Conservation (phyloP, 1,140 invertebrate species). For the Monomorium pharaonis region DNA sequence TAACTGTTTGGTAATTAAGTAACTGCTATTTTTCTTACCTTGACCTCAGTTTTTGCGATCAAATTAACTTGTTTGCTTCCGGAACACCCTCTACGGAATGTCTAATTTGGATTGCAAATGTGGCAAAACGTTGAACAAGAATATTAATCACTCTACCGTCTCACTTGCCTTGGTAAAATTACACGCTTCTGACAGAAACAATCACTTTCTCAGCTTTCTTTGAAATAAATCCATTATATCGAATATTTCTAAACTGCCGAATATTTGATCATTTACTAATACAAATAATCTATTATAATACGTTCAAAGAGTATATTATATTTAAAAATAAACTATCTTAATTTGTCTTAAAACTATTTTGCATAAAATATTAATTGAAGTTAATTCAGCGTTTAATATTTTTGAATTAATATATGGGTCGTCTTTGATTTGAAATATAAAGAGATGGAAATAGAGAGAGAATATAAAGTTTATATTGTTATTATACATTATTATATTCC, state of each 20-base stretch:
- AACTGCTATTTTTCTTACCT: background rate
- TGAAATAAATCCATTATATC: background rate
- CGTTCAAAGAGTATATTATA: too few relatives aligned
- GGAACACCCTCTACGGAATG: background rate
- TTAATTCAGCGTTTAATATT: background rate
- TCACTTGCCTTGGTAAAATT: conserved; percentile 7
- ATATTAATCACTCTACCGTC: conserved; percentile 23
- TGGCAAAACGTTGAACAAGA: background rate
- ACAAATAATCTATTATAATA: background rate
- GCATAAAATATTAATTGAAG: background rate
- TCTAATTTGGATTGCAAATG: conserved; percentile 44
- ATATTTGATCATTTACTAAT: background rate
- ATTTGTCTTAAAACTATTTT: background rate
- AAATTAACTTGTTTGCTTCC: conserved; percentile 12
- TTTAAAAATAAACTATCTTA: background rate
- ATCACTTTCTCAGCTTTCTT: background rate
- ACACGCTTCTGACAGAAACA: background rate
- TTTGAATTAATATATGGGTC: background rate
- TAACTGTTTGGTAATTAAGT: background rate
- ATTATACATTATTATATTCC: background rate
- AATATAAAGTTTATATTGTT: background rate
- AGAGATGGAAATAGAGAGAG: too few relatives aligned
- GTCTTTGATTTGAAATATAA: background rate
- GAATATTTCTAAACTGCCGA: background rate
- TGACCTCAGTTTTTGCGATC: conserved; percentile 2